phyloP scores from a whole-genome alignment of 1,140 invertebrate species.

The Drosophila orosa region DNA sequence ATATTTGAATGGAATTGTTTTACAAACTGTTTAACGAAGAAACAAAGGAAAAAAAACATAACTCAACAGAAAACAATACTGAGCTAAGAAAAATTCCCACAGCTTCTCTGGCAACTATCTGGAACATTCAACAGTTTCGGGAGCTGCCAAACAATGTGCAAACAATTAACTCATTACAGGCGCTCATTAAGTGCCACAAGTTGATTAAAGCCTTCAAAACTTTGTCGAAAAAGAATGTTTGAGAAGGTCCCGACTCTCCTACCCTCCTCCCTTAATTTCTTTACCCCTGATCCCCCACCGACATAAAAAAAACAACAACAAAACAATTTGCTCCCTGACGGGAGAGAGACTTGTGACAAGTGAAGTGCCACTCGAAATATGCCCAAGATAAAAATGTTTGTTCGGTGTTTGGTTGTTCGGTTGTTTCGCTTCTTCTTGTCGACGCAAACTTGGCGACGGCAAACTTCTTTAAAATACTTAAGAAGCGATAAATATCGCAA shows the following conservation, averaged over 20 bases:
- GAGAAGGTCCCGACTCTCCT: constrained; percentile 1
- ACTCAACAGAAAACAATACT: neutral
- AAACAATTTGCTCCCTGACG: constrained; percentile 22
- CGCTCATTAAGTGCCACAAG: constrained; percentile 72
- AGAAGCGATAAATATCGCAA: constrained; percentile 77
- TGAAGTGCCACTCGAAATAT: constrained; percentile 78
- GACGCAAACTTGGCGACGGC: constrained; percentile 66
- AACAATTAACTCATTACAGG: constrained; percentile 77
- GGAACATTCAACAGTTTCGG: constrained; percentile 18
- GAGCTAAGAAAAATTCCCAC: neutral
- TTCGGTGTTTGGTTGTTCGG: constrained; percentile 59
- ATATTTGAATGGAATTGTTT: no score
- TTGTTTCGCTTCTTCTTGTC: constrained; percentile 30
- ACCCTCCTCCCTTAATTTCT: constrained; percentile 1
- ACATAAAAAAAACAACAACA: neutral
- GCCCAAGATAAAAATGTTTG: constrained; percentile 75
- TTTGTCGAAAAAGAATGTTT: constrained; percentile 57
- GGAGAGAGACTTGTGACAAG: constrained; percentile 54
- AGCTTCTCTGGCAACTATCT: constrained; percentile 10
- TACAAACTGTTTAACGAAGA: neutral
- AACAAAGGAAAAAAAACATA: neutral
- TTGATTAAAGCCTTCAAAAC: constrained; percentile 81
- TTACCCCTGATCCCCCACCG: neutral
- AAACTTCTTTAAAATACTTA: constrained; percentile 82
- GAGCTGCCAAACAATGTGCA: constrained; percentile 33